Evolutionary conservation across 2,888 invertebrate genomes (phyloP).

Genomic region (Camptogramma bilineatum): DNA sequence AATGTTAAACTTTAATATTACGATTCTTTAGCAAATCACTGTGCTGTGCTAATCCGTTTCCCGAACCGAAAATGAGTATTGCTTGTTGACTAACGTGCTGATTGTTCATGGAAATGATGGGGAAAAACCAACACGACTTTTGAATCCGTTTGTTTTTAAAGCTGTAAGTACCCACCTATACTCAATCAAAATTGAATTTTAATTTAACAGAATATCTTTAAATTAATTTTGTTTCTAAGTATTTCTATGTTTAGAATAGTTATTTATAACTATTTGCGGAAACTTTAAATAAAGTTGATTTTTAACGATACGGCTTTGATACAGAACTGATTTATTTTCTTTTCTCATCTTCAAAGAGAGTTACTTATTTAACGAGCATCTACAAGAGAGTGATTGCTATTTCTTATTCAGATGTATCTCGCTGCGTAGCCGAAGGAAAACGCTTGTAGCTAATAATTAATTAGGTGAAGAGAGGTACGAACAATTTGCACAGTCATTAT

Average conservation of each 20-base stretch:
- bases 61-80: conserved; percentile 52
- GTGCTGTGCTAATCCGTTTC: conserved; percentile 66
- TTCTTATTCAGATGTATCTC: conserved; percentile 44
- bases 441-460: conserved; percentile 51
- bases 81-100: conserved; percentile 55
- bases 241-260: background rate
- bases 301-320: background rate
- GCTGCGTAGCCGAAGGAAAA: conserved; percentile 40
- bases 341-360: conserved; percentile 6
- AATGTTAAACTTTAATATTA: conserved; percentile 70
- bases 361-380: conserved; percentile 19
- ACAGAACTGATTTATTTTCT: background rate
- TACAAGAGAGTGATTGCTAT: conserved; percentile 41
- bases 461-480: conserved; percentile 51
- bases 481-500: conserved; percentile 51
- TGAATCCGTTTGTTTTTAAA: conserved; percentile 50
- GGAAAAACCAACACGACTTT: conserved; percentile 47
- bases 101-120: conserved; percentile 49
- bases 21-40: conserved; percentile 59
- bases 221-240: background rate
- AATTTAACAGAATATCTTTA: background rate
- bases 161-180: conserved; percentile 53
- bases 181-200: background rate
- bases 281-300: background rate
- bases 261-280: background rate